phyloP scores from a whole-genome alignment of 2,888 invertebrate genomes.

The Parochlus steinenii region DNA sequence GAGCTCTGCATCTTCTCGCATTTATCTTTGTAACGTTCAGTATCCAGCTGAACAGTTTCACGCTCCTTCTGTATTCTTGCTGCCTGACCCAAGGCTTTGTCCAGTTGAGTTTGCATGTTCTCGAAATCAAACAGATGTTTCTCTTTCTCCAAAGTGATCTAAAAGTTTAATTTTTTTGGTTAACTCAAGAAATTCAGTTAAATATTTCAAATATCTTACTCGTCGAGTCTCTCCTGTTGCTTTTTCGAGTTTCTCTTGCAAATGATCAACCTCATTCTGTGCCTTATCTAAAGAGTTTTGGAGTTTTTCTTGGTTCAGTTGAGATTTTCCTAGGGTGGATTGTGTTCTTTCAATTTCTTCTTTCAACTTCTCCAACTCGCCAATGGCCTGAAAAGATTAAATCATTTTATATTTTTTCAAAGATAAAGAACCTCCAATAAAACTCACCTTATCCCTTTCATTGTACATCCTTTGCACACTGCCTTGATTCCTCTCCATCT shows the following conservation, averaged over 20 bases:
- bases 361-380: constrained; percentile 68
- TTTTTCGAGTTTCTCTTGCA: constrained; percentile 78
- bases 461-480: constrained; percentile 70
- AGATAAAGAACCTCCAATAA: not conserved
- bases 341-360: constrained; percentile 81
- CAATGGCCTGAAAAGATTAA: constrained; percentile 35
- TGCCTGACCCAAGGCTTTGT: constrained; percentile 75
- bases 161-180: constrained; percentile 16
- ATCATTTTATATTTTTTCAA: not conserved
- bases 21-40: constrained; percentile 74
- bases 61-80: constrained; percentile 79
- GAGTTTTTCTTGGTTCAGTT: constrained; percentile 79
- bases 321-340: constrained; percentile 78
- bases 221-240: constrained; percentile 64
- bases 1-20: constrained; percentile 69
- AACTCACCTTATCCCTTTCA: constrained; percentile 56
- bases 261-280: constrained; percentile 76
- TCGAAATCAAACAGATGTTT: constrained; percentile 83
- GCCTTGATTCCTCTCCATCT: constrained; percentile 73
- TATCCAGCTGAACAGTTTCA: constrained; percentile 67
- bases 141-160: constrained; percentile 80
- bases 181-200: constrained; percentile 2
- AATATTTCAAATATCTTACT: constrained; percentile 33
- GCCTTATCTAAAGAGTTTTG: constrained; percentile 78
- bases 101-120: constrained; percentile 76